A percentile compares a stretch with the other conserved stretches of the same genome.
These are phyloP conservation scores for Tyto alba DNA, from an alignment of 2,113 vertebrate species.

Conservation along the genomic window DNA sequence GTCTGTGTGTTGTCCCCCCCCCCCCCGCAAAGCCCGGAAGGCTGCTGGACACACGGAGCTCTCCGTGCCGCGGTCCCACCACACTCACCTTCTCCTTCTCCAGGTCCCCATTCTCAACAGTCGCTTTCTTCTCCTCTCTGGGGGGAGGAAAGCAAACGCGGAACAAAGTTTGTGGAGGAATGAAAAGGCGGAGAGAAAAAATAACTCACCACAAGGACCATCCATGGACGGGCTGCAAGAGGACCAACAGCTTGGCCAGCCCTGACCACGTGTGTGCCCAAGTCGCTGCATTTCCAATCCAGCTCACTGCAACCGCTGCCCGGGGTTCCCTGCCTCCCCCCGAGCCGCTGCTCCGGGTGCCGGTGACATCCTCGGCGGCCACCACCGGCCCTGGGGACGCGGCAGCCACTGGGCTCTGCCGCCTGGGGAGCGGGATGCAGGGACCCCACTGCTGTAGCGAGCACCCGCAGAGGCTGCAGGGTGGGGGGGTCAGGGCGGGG, in stretches of 20 bases:
- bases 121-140: constrained; percentile 78
- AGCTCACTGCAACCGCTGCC: accelerated
- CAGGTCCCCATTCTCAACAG: constrained; percentile 73
- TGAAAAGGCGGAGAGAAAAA: not conserved
- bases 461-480: not conserved
- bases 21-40: accelerated
- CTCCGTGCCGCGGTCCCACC: accelerated
- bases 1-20: accelerated
- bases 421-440: not conserved
- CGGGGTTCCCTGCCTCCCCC: not conserved
- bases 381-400: accelerated
- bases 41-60: not conserved
- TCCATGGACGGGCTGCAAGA: not conserved
- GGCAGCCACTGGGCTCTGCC: not conserved
- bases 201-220: not conserved
- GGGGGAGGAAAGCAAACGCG: not conserved
- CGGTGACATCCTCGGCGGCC: not conserved
- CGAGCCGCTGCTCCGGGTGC: accelerated
- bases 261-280: accelerated
- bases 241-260: not conserved
- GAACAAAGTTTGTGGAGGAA: not conserved
- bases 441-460: not conserved
- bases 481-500: not conserved
- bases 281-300: not conserved
- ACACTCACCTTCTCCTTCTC: constrained; percentile 85